phyloP scores from a whole-genome alignment of 2,113 vertebrate genomes.

The Gulo gulo region DNA sequence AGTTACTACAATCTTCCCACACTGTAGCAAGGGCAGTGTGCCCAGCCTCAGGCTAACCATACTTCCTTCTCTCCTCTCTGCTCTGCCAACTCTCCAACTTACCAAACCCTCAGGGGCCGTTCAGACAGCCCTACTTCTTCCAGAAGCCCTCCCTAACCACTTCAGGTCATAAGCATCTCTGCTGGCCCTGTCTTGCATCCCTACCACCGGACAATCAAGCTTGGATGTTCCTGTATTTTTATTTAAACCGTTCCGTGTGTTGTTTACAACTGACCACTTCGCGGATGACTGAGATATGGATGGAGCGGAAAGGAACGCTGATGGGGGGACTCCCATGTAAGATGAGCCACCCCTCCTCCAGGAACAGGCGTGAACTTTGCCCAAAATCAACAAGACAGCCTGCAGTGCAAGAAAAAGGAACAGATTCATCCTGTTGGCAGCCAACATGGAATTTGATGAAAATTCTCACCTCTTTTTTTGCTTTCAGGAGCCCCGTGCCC shows the following conservation, averaged over 20 bases:
- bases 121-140: background rate
- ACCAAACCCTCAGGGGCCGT: background rate
- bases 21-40: background rate
- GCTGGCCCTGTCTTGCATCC: background rate
- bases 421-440: background rate
- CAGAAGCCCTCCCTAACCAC: background rate
- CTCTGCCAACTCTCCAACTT: background rate
- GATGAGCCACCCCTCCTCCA: background rate
- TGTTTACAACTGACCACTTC: background rate
- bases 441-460: background rate
- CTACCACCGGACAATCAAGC: background rate
- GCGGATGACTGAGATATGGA: background rate
- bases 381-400: background rate
- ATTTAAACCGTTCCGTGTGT: background rate
- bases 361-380: background rate
- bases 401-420: background rate
- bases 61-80: background rate
- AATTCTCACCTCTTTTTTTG: slow-evolving; percentile 33
- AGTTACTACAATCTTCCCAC: background rate
- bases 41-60: background rate
- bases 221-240: background rate
- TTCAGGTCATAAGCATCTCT: background rate
- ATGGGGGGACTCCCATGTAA: background rate
- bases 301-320: background rate
- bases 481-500: background rate